phyloP scores from a whole-genome alignment of 2,113 vertebrate species.

The Neodontobutis hainanensis region DNA sequence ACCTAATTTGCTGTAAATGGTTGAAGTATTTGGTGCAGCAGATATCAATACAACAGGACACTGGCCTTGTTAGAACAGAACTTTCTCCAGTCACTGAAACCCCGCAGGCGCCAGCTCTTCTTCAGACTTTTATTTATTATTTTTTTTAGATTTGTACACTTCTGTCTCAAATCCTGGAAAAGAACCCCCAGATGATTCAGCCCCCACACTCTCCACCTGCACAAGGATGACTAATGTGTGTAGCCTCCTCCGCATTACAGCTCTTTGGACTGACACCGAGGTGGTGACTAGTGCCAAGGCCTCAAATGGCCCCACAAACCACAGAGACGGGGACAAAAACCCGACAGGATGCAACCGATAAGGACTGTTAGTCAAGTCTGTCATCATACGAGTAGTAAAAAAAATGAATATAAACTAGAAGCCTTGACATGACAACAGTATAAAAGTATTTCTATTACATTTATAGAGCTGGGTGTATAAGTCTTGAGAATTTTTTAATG shows the following conservation, averaged over 20 bases:
- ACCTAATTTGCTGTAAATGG: too few species aligned
- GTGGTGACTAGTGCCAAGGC: background rate
- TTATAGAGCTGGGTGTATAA: too few species aligned
- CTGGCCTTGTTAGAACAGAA: too few species aligned
- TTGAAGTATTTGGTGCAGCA: too few species aligned
- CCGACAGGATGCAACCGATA: too few species aligned
- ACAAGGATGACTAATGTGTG: constrained; percentile 53
- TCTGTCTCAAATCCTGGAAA: constrained; percentile 31
- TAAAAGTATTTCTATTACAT: too few species aligned
- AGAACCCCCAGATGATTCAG: constrained; percentile 35
- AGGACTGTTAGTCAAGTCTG: too few species aligned
- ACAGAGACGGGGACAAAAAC: background rate
- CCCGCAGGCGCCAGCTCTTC: background rate
- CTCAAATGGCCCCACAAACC: constrained; percentile 3
- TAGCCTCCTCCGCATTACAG: constrained; percentile 48
- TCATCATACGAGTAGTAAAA: too few species aligned
- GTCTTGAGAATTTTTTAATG: too few species aligned
- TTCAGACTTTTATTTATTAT: constrained; percentile 11
- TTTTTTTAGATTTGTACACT: background rate
- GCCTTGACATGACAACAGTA: too few species aligned
- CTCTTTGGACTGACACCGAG: constrained; percentile 9
- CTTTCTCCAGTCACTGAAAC: background rate
- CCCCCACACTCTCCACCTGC: constrained; percentile 58
- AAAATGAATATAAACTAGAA: too few species aligned
- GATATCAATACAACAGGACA: too few species aligned